Conservation (phyloP, 1,140 invertebrate genomes). For the Apis dorsata region DNA sequence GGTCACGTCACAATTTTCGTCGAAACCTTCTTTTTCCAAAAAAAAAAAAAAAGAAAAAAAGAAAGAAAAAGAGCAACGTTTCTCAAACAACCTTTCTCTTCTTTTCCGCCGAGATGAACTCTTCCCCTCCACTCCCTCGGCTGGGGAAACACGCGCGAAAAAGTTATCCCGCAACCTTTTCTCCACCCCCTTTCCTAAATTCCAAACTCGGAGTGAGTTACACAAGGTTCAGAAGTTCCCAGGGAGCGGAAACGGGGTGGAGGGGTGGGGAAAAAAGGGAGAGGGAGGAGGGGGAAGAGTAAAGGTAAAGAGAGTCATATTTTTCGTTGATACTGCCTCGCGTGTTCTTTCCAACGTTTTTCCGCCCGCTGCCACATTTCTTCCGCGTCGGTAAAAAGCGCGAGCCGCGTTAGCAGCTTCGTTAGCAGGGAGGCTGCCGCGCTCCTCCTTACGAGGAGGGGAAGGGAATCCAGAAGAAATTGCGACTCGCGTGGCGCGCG, state of each 20-base stretch:
- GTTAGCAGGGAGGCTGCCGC: slow-evolving; percentile 12
- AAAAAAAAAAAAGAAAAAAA: no score
- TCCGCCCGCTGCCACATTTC: slow-evolving; percentile 42
- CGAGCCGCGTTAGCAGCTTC: slow-evolving; percentile 2
- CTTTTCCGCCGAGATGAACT: not conserved
- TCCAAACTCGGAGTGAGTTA: slow-evolving; percentile 17
- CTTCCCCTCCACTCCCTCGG: no score
- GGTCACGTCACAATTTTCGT: not conserved
- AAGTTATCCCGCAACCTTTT: slow-evolving; percentile 17
- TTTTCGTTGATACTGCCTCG: slow-evolving; percentile 38
- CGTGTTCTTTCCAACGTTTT: slow-evolving; percentile 13
- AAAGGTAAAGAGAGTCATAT: slow-evolving; percentile 24
- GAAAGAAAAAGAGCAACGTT: no score
- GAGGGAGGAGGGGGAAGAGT: not conserved
- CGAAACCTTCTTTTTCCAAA: no score
- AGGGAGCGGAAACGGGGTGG: no score
- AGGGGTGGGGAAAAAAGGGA: not conserved
- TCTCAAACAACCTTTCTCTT: no score
- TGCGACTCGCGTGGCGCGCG: slow-evolving; percentile 20
- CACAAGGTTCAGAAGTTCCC: not conserved
- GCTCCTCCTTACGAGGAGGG: not conserved
- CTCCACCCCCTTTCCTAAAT: slow-evolving; percentile 1
- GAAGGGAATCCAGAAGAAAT: not conserved
- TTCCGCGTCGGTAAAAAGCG: slow-evolving; percentile 3
- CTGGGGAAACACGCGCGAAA: not conserved